Conservation (phyloP, 2,888 invertebrate species). For the Eristalinus sepulchralis region DNA sequence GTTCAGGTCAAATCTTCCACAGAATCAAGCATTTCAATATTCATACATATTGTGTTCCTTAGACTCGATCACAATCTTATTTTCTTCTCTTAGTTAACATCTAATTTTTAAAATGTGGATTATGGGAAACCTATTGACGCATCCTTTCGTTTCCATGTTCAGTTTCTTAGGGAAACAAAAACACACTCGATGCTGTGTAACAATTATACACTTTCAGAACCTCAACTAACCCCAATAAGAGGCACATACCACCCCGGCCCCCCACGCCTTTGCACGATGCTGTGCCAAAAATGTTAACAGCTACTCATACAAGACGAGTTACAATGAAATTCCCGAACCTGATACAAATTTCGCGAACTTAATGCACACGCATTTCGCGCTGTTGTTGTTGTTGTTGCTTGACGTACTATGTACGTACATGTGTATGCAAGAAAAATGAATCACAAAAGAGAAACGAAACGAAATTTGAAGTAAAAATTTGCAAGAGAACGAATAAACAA, state of each 20-base stretch:
- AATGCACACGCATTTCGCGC: not conserved
- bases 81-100: no score
- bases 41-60: no score
- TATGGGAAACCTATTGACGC: no score
- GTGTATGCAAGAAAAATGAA: constrained; percentile 24
- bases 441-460: constrained; percentile 53
- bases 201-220: not conserved
- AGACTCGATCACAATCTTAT: no score
- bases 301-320: not conserved
- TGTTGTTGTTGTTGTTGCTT: not conserved
- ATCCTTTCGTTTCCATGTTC: no score
- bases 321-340: not conserved
- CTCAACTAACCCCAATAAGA: not conserved
- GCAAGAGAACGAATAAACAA: constrained; percentile 27
- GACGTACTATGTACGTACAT: not conserved
- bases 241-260: not conserved
- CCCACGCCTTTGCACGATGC: not conserved
- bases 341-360: not conserved
- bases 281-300: not conserved
- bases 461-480: constrained; percentile 47
- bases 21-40: no score
- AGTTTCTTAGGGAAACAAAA: no score
- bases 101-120: no score
- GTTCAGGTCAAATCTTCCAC: no score
- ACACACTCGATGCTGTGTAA: no score